phyloP scores from a whole-genome alignment of 2,888 invertebrate genomes.

The Zhuqinia jingwanae region DNA sequence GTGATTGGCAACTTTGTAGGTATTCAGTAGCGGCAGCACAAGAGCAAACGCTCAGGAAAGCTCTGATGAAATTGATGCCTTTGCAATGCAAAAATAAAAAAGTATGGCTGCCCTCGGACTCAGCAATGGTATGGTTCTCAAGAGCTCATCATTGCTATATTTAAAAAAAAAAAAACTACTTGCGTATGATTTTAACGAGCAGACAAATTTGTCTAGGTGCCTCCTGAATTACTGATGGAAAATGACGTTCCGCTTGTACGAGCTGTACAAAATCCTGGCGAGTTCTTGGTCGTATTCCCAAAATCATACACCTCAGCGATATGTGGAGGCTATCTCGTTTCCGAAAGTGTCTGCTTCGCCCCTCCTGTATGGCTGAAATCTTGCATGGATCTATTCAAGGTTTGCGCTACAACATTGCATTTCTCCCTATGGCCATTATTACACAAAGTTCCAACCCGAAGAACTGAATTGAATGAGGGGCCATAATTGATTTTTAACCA shows the following conservation, averaged over 20 bases:
- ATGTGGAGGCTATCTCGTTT: constrained; percentile 92
- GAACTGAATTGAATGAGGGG: too few species aligned
- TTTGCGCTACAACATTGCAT: constrained; percentile 80
- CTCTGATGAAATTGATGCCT: constrained; percentile 89
- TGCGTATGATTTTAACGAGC: constrained; percentile 5
- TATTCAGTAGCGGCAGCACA: constrained; percentile 91
- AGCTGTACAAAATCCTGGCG: constrained; percentile 91
- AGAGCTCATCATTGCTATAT: neutral
- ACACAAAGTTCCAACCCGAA: too few species aligned
- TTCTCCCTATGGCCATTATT: too few species aligned
- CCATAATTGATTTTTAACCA: too few species aligned
- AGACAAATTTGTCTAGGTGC: constrained; percentile 83
- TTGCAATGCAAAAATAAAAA: constrained; percentile 90
- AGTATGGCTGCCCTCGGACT: constrained; percentile 95
- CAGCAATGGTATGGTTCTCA: constrained; percentile 86
- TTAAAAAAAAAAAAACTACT: neutral
- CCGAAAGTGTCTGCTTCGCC: constrained; percentile 96
- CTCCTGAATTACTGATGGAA: constrained; percentile 88
- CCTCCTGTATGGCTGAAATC: constrained; percentile 89
- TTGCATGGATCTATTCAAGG: constrained; percentile 88
- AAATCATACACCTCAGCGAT: constrained; percentile 93
- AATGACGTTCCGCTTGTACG: constrained; percentile 90
- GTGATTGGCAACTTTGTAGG: too few species aligned
- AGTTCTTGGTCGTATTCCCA: constrained; percentile 94
- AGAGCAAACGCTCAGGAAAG: constrained; percentile 88